These are phyloP conservation scores for Saxidomus purpurata DNA, from an alignment of 1,140 invertebrate species.

Conservation along the genomic window DNA sequence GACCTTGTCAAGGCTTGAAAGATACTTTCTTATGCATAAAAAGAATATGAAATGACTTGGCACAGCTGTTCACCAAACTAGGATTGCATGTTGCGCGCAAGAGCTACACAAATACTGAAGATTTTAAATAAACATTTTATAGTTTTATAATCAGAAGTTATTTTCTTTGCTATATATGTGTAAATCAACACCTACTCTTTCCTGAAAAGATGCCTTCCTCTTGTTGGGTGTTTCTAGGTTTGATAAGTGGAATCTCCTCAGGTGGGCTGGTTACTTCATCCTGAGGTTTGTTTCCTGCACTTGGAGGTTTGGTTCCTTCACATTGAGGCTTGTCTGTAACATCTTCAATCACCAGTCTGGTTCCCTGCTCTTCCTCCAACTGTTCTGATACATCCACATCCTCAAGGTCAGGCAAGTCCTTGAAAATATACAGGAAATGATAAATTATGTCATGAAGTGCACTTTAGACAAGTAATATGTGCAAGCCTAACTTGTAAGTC, in stretches of 20 bases:
- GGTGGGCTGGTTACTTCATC: neutral
- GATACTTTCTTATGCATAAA: too few species aligned
- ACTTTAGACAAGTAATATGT: too few species aligned
- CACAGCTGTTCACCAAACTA: too few species aligned
- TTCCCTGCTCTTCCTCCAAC: constrained; percentile 47
- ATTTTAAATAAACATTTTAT: too few species aligned
- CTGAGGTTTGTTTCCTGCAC: neutral
- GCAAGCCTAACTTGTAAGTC: too few species aligned
- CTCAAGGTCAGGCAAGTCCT: constrained; percentile 80
- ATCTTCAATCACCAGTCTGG: constrained; percentile 57
- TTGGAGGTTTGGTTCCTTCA: neutral
- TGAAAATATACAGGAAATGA: neutral
- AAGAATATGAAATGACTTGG: too few species aligned
- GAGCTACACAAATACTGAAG: too few species aligned
- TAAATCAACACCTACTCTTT: constrained; percentile 40
- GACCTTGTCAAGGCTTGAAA: too few species aligned
- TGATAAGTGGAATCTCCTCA: constrained; percentile 69
- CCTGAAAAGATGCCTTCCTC: constrained; percentile 60
- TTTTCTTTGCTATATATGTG: too few species aligned
- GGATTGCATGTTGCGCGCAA: too few species aligned
- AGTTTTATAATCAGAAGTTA: too few species aligned
- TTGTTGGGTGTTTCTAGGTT: constrained; percentile 31
- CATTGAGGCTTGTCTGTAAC: neutral
- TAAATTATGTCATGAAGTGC: too few species aligned
- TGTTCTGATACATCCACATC: constrained; percentile 77